These are phyloP conservation scores for Peromyscus californicus DNA, from an alignment of 2,113 vertebrate species.

Conservation along the genomic window DNA sequence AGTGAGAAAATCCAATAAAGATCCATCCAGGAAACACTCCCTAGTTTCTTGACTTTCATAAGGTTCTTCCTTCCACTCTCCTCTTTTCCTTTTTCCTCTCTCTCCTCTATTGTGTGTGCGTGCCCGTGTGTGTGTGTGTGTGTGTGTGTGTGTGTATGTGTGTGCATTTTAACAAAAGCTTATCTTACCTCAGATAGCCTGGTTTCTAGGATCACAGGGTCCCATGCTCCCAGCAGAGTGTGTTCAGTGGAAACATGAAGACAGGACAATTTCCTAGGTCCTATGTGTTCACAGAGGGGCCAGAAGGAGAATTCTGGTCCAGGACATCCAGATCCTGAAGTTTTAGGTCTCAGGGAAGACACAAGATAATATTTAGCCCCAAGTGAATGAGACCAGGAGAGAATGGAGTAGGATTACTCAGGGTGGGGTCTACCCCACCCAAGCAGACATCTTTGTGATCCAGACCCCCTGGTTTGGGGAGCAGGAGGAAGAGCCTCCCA, in stretches of 20 bases:
- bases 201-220: background rate
- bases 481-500: background rate
- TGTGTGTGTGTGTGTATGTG: background rate
- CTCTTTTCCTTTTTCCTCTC: background rate
- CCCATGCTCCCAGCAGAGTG: background rate
- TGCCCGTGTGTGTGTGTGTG: background rate
- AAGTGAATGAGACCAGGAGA: background rate
- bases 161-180: background rate
- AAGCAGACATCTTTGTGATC: background rate
- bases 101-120: too few species aligned
- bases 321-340: background rate
- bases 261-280: background rate
- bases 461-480: background rate
- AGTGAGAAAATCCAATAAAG: slow-evolving; percentile 75
- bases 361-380: background rate
- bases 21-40: slow-evolving; percentile 10
- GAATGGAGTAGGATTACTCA: background rate
- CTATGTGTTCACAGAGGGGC: background rate
- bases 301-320: background rate
- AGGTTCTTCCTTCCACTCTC: background rate
- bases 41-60: slow-evolving; percentile 5
- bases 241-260: background rate
- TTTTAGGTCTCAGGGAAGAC: slow-evolving; percentile 27
- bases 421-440: background rate
- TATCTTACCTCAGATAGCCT: background rate